Evolutionary conservation across 2,797 vertebrate genomes (phyloP).

Genomic region (Centroberyx gerrardi): DNA sequence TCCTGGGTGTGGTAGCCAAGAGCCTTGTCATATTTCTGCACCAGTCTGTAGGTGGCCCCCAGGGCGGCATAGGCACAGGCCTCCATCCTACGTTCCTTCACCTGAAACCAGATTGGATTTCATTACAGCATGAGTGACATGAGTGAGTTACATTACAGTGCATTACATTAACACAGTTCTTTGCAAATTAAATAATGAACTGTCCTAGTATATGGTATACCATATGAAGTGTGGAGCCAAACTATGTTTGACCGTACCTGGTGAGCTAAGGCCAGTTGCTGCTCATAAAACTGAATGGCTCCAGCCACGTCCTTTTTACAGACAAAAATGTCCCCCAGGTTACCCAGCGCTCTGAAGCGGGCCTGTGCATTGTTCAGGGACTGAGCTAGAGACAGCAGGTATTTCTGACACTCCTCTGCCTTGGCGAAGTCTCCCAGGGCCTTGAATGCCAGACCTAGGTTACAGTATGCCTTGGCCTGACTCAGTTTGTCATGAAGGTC

Average conservation of each 20-base stretch:
- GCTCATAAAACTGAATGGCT: conserved; percentile 97
- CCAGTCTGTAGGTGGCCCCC: conserved; percentile 92
- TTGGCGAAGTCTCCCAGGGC: conserved; percentile 94
- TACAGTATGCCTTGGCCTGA: conserved; percentile 99
- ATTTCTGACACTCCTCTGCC: conserved; percentile 98
- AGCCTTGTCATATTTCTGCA: conserved; percentile 92
- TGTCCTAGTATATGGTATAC: background rate
- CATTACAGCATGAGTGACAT: conserved; percentile 20
- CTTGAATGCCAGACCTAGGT: conserved; percentile 97
- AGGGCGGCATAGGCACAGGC: conserved; percentile 92
- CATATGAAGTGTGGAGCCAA: conserved; percentile 4
- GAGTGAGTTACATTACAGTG: conserved; percentile 26
- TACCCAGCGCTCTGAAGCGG: conserved; percentile 97
- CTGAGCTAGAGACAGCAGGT: conserved; percentile 96
- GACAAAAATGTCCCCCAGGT: conserved; percentile 97
- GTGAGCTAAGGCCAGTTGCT: conserved; percentile 95
- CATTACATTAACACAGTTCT: conserved; percentile 28
- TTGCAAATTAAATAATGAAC: conserved; percentile 14
- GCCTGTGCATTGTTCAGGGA: conserved; percentile 96
- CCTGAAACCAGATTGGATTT: conserved; percentile 70
- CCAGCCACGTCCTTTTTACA: conserved; percentile 95
- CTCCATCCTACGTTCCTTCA: conserved; percentile 84
- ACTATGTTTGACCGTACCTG: conserved; percentile 71
- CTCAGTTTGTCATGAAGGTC: conserved; percentile 98
- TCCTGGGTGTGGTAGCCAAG: conserved; percentile 98